These are phyloP conservation scores for Pollachius pollachius DNA, from an alignment of 2,113 vertebrate species.

Conservation along the genomic window DNA sequence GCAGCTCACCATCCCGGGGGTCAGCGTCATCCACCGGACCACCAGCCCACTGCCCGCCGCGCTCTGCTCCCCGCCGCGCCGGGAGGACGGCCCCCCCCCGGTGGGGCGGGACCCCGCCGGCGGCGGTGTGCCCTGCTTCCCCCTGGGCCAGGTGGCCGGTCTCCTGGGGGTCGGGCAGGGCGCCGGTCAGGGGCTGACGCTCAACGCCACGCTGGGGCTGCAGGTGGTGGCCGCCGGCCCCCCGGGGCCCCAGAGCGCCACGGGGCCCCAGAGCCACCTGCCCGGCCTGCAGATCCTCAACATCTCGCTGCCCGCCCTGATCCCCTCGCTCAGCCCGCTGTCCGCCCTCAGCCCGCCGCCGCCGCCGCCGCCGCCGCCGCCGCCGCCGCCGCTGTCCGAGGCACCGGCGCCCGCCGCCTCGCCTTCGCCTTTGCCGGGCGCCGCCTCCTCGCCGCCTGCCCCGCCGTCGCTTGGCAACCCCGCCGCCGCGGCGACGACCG, in stretches of 20 bases:
- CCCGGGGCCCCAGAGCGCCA: conserved; percentile 67
- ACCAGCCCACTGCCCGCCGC: conserved; percentile 68
- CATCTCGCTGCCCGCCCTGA: conserved; percentile 86
- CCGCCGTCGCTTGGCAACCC: conserved; percentile 29
- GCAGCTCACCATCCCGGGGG: conserved; percentile 90
- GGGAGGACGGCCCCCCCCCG: conserved; percentile 37
- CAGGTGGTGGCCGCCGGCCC: conserved; percentile 84
- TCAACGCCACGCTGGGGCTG: conserved; percentile 84
- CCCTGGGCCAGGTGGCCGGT: conserved; percentile 85
- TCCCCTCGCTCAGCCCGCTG: conserved; percentile 81
- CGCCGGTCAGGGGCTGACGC: conserved; percentile 81
- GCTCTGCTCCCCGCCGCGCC: conserved; percentile 29
- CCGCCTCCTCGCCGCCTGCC: conserved; percentile 24
- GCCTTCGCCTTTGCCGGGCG: conserved; percentile 16
- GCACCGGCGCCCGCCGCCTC: conserved; percentile 15
- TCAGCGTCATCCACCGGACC: conserved; percentile 88
- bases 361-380: conserved; percentile 37
- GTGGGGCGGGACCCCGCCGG: conserved; percentile 80
- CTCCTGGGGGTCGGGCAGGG: conserved; percentile 81
- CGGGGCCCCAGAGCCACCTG: conserved; percentile 76
- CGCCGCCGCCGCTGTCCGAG: conserved; percentile 61
- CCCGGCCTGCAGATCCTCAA: conserved; percentile 91
- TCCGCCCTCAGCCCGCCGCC: conserved; percentile 65
- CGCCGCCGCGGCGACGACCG: conserved; percentile 29
- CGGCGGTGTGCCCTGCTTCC: conserved; percentile 84